These are phyloP conservation scores for Drosophila stalkeri DNA, from an alignment of 2,888 invertebrate species.

Conservation along the genomic window DNA sequence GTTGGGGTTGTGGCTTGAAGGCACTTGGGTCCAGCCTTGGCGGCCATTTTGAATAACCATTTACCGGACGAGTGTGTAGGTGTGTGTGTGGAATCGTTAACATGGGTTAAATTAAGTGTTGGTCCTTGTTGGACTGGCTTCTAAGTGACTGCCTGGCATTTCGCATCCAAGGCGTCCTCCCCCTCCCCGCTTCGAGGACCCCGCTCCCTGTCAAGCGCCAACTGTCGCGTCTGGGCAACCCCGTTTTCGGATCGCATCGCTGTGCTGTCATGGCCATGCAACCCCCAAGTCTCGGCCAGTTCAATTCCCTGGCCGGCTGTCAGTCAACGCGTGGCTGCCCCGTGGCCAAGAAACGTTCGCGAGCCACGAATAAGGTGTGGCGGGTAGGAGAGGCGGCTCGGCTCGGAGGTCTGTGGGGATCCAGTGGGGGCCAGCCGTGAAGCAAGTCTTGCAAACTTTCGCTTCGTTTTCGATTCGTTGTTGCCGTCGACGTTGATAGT, in stretches of 20 bases:
- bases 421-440: slow-evolving; percentile 7
- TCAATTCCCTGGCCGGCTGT: slow-evolving; percentile 67
- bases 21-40: slow-evolving; percentile 41
- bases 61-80: slow-evolving; percentile 7
- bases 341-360: slow-evolving; percentile 47
- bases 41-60: slow-evolving; percentile 74
- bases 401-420: not conserved
- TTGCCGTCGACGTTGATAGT: slow-evolving; percentile 74
- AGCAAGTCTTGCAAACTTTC: slow-evolving; percentile 47
- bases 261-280: slow-evolving; percentile 13
- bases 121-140: slow-evolving; percentile 18
- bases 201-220: not conserved
- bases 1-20: slow-evolving; percentile 10
- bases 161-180: not conserved
- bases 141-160: slow-evolving; percentile 8
- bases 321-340: slow-evolving; percentile 71
- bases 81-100: slow-evolving; percentile 33
- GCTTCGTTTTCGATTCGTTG: slow-evolving; percentile 72
- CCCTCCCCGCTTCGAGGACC: not conserved
- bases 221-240: slow-evolving; percentile 38
- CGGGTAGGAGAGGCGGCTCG: too few species aligned
- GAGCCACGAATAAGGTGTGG: not conserved
- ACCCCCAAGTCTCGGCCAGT: slow-evolving; percentile 41
- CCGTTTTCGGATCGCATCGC: slow-evolving; percentile 12
- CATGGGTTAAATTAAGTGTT: slow-evolving; percentile 51